Base-by-base conservation (phyloP, 2,113 vertebrate species). In the Tragelaphus scriptus region DNA sequence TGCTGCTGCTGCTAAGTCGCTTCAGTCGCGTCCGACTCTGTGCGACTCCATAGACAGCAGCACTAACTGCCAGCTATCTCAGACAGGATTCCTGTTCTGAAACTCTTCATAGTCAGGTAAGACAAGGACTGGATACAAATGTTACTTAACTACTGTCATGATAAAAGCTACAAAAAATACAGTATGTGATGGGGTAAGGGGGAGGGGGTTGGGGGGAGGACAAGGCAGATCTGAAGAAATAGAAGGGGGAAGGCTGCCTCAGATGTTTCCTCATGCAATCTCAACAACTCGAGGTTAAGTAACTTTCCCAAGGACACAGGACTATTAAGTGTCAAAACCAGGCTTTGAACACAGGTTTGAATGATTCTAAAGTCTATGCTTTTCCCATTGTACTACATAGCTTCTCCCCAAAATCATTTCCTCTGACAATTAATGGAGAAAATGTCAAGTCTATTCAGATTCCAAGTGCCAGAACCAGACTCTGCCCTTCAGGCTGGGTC, bases 301-400 rank as follows among this genome's bases (percentile, higher is more conserved):
- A 93, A 90, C 56, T 85, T 63, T 61, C 91, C 86, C 91, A 95
- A 85, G 53, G 68, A 88, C 89, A 95, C 8, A 92, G 68, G 51
- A 82, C 47, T 68, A 51, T 8, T 61, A n/a, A 82, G 49, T 13
- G n/a, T 82, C 63, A 93, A 47, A 93, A 91, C 19, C 16, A 95
- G 82, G 71, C 58, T 95, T 92, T 71, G 44, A 95, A 85, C 28
- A 9, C 80, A 82, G 51, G 25, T 61, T 5, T 96, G 44, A 86
- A 86, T 65, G 71, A 80, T 32, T 97, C 49, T 11, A 21, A 91
- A 87, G 80, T 91, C 51, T 65, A 89, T 25, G 17, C 61, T 96
- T 86, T 94, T 40, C 92, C 61, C 25, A 87, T 4, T 1, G 9
- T 21, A 59, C 68, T 71, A 49, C 7, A n/a, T 32, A 36, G 51